Conservation (phyloP, 2,888 invertebrate species). For the Dendrolimus pini region DNA sequence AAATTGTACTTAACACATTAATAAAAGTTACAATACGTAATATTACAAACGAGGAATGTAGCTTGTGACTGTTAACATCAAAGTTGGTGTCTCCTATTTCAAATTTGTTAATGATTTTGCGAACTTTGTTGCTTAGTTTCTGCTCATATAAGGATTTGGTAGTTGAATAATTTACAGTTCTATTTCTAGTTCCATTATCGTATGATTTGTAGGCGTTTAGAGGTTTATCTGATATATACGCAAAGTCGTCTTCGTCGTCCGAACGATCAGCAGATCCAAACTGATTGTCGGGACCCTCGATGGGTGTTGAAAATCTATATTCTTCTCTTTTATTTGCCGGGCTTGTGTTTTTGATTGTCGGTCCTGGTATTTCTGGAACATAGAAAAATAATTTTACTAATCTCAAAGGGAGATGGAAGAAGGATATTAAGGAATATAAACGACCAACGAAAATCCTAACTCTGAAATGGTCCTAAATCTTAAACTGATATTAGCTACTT, state of each 20-base stretch:
- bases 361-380: slow-evolving; percentile 84
- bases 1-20: slow-evolving; percentile 13
- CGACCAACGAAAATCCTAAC: too few species aligned
- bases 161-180: slow-evolving; percentile 29
- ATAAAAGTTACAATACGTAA: slow-evolving; percentile 12
- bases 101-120: slow-evolving; percentile 53
- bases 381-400: slow-evolving; percentile 11
- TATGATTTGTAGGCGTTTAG: slow-evolving; percentile 6
- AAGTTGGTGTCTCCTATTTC: slow-evolving; percentile 33
- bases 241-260: slow-evolving; percentile 76
- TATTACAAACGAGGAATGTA: slow-evolving; percentile 11
- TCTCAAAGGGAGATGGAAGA: too few species aligned
- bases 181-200: slow-evolving; percentile 39
- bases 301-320: slow-evolving; percentile 54
- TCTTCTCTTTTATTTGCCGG: slow-evolving; percentile 77
- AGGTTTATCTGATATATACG: not conserved
- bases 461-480: too few species aligned
- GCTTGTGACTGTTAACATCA: slow-evolving; percentile 20
- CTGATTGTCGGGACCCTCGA: slow-evolving; percentile 79
- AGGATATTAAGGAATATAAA: too few species aligned
- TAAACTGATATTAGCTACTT: too few species aligned
- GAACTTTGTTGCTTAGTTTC: slow-evolving; percentile 60
- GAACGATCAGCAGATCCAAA: slow-evolving; percentile 84
- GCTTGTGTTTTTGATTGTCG: slow-evolving; percentile 75
- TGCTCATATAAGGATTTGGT: slow-evolving; percentile 37